Evolutionary conservation across 1,140 invertebrate genomes (phyloP), one percentile per base, ranked within the genome.

Genomic region (Harlomillsia oculata): DNA sequence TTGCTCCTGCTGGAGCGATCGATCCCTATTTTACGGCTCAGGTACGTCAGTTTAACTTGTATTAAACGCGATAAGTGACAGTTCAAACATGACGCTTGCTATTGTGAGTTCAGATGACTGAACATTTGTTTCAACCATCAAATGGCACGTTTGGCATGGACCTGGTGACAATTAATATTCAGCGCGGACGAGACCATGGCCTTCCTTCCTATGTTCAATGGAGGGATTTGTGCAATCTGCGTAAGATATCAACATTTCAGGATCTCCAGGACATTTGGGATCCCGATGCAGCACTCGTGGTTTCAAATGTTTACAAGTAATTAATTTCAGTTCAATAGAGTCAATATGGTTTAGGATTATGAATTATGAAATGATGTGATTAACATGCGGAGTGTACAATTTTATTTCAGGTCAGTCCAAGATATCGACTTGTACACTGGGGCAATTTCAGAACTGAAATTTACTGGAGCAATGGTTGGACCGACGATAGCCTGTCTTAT

Each of bases 391-490:
- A n/a, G n/a, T n/a, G n/a, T n/a, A n/a, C n/a, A n/a, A n/a, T n/a
- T n/a, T n/a, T n/a, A 28, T 20, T 53, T 25, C 64, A 84, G 82
- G 34, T 71, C 74, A 2, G 82, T 91, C 0, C 80, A 88, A 34
- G 90, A 94, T 68, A 78, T 93, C 4, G 91, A 96, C 69, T 68
- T 93, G 6, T 93, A 92, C 68, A 87, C 87, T 1, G 88, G 87
- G 0, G 81, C 83, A 0, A 68, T 93, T 9, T 84, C 87, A 9
- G 90, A 94, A 69, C 71, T 76, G 6, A 82, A 84, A 0, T 64
- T 79, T 16, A 68, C 76, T 26, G 81, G 78, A 9, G 78, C 82
- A 1, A 76, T 89, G 9, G 74, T 92, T 29, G 91, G 90, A 0
- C 84, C 89, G 3, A 89, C 89, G 0, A 78, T 91, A 14, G 83